phyloP scores from a whole-genome alignment of 2,888 invertebrate genomes.

The Netelia inedita region DNA sequence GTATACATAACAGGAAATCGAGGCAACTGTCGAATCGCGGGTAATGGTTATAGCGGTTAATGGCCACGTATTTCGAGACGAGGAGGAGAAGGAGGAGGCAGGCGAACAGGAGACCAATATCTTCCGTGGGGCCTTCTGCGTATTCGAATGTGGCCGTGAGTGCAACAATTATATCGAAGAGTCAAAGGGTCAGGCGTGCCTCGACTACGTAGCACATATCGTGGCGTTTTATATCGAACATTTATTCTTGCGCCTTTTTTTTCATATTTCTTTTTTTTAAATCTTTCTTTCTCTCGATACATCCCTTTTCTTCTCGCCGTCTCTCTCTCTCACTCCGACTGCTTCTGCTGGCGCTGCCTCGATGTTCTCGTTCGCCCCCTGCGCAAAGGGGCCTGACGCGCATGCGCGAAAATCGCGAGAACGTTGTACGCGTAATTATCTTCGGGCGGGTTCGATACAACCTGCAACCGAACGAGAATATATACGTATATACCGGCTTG shows the following conservation, averaged over 20 bases:
- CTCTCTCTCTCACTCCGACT: conserved; percentile 21
- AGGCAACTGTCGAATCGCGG: conserved; percentile 79
- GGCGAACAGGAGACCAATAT: conserved; percentile 9
- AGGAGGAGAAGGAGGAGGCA: conserved; percentile 30
- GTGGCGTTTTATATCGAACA: conserved; percentile 32
- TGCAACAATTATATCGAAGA: conserved; percentile 80
- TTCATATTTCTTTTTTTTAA: conserved; percentile 35
- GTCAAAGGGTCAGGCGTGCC: conserved; percentile 80
- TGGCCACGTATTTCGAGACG: conserved; percentile 79
- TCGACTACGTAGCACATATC: conserved; percentile 72
- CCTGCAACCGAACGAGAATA: conserved; percentile 36
- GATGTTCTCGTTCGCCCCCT: conserved; percentile 61
- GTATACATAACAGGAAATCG: conserved; percentile 42
- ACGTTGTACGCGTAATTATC: conserved; percentile 65
- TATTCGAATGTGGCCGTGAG: conserved; percentile 67
- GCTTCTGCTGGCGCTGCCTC: conserved; percentile 53
- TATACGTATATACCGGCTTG: conserved; percentile 6
- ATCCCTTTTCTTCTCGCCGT: not conserved
- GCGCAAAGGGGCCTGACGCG: conserved; percentile 30
- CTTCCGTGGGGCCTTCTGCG: conserved; percentile 23
- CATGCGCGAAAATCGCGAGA: conserved; percentile 52
- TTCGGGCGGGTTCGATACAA: conserved; percentile 59
- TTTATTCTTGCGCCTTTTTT: conserved; percentile 37
- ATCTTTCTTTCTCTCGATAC: conserved; percentile 26
- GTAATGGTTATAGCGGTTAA: conserved; percentile 83